Conservation (phyloP, 2,888 invertebrate species). For the Gymnoscelis rufifasciata region DNA sequence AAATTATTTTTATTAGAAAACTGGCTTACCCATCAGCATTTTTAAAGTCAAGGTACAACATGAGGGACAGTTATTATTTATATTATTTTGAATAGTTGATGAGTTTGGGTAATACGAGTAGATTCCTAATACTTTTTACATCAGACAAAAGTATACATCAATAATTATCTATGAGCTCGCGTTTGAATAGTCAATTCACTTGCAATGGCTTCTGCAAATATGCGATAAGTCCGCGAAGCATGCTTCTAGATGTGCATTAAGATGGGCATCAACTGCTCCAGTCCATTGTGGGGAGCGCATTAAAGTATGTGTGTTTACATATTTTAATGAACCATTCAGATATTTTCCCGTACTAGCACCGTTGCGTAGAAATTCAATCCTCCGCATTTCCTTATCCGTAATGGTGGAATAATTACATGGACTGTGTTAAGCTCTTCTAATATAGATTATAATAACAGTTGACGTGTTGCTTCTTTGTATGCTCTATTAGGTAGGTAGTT, state of each 20-base stretch:
- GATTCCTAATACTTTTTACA: no score
- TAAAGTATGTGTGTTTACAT: no score
- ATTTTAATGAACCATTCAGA: slow-evolving; percentile 48
- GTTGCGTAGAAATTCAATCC: slow-evolving; percentile 53
- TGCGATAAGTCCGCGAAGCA: neutral
- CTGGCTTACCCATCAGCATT: no score
- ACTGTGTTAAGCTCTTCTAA: slow-evolving; percentile 43
- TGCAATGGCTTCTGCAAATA: neutral
- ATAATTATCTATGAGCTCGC: no score
- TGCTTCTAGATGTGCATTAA: slow-evolving; percentile 34
- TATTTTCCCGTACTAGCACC: slow-evolving; percentile 44
- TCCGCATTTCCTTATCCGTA: slow-evolving; percentile 46
- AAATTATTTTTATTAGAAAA: neutral
- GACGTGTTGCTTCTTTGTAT: slow-evolving; percentile 14
- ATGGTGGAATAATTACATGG: slow-evolving; percentile 49
- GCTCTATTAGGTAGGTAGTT: slow-evolving; percentile 17
- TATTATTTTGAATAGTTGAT: no score
- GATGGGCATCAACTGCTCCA: slow-evolving; percentile 53
- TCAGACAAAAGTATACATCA: no score
- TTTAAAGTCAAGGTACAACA: no score
- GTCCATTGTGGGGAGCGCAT: slow-evolving; percentile 43
- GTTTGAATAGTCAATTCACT: no score
- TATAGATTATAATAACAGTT: slow-evolving; percentile 30
- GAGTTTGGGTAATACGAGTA: no score
- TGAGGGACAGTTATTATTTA: no score